Percentiles rank a stretch among this genome's conserved stretches.
Evolutionary conservation across 2,113 vertebrate genomes (phyloP).

Genomic region (Pongo abelii): DNA sequence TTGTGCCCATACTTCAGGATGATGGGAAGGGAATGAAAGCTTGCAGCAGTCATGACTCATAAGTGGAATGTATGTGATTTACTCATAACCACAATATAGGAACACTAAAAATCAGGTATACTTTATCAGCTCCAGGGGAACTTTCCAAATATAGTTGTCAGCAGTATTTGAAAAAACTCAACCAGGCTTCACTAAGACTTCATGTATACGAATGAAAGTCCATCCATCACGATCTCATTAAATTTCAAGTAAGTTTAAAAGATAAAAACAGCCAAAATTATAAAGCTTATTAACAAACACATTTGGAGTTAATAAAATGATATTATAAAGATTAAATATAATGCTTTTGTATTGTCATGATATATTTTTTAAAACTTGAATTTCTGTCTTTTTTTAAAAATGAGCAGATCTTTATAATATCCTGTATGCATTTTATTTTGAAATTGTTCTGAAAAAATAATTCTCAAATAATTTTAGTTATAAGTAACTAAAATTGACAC

Average conservation of each 20-base stretch:
- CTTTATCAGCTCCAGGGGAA: neutral
- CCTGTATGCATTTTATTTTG: neutral
- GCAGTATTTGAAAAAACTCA: constrained; percentile 62
- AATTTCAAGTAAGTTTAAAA: constrained; percentile 69
- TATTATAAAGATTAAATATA: constrained; percentile 15
- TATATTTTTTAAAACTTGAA: neutral
- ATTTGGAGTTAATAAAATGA: constrained; percentile 68
- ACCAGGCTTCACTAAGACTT: neutral
- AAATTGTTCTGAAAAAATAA: constrained; percentile 49
- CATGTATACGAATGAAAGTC: constrained; percentile 55
- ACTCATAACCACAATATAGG: neutral
- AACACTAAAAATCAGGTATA: constrained; percentile 33
- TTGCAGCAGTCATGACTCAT: neutral
- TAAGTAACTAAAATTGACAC: neutral
- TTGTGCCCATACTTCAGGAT: neutral
- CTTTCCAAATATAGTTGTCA: neutral
- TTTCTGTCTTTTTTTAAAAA: neutral
- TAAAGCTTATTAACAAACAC: constrained; percentile 62
- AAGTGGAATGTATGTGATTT: neutral
- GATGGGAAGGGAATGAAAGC: neutral
- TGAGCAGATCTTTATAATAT: neutral
- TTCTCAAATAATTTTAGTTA: constrained; percentile 8
- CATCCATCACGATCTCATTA: constrained; percentile 62
- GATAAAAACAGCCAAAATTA: constrained; percentile 44
- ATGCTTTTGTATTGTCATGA: neutral